Conservation (phyloP, 2,888 invertebrate genomes). For the Caenorhabditis angaria region DNA sequence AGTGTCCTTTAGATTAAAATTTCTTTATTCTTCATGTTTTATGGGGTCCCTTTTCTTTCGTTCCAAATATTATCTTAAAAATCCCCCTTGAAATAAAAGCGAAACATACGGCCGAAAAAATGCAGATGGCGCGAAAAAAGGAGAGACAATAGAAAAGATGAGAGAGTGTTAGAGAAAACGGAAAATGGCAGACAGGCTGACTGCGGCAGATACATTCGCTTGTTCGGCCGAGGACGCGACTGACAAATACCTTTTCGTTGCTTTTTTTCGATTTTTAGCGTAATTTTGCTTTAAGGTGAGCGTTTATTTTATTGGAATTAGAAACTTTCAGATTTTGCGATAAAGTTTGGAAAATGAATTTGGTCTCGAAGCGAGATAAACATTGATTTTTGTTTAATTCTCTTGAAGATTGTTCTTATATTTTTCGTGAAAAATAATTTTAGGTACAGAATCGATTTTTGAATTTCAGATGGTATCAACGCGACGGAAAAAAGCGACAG, state of each 20-base stretch:
- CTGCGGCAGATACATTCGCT: not conserved
- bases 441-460: slow-evolving; percentile 11
- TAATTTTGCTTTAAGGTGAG: not conserved
- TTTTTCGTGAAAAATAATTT: too few relatives aligned
- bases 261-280: not conserved
- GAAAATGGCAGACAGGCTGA: not conserved
- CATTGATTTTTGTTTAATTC: not conserved
- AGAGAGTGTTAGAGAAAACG: not conserved
- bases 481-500: slow-evolving; percentile 30
- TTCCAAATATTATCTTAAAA: too few relatives aligned
- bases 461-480: slow-evolving; percentile 31
- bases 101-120: not conserved
- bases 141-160: not conserved
- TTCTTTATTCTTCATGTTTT: not conserved
- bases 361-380: not conserved
- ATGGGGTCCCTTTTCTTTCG: too few relatives aligned
- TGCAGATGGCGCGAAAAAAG: not conserved
- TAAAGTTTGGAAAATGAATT: not conserved
- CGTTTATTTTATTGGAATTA: not conserved
- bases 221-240: not conserved
- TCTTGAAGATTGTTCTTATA: too few relatives aligned
- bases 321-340: too few relatives aligned
- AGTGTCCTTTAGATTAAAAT: not conserved
- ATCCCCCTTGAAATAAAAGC: not conserved
- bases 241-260: not conserved